Percentiles rank a stretch among this genome's conserved stretches.
Conservation (phyloP, 2,113 vertebrate genomes). For the Carettochelys insculpta region DNA sequence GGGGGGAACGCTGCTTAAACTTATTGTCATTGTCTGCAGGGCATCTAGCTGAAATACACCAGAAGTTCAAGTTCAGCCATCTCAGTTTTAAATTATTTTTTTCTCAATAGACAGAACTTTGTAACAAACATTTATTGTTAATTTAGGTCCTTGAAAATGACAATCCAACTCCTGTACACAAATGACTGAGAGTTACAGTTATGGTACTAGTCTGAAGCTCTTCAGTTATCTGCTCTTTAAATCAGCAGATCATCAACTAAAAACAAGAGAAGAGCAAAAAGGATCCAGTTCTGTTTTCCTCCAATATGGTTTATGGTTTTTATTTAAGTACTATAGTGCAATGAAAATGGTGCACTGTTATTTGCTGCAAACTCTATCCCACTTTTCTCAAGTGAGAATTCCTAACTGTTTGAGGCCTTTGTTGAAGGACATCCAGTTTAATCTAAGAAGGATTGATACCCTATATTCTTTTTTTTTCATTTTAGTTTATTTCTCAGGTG, state of each 20-base stretch:
- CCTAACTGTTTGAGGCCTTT: background rate
- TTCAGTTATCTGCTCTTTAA: background rate
- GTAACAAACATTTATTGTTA: background rate
- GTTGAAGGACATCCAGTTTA: background rate
- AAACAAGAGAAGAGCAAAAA: background rate
- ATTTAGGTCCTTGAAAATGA: background rate
- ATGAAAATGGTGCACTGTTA: background rate
- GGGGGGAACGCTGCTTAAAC: too few species aligned
- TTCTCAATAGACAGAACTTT: background rate
- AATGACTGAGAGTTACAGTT: background rate
- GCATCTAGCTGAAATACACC: background rate
- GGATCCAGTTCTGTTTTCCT: background rate
- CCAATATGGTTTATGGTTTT: background rate
- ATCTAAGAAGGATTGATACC: background rate
- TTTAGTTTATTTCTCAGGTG: conserved; percentile 2
- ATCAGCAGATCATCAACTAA: background rate
- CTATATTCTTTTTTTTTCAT: background rate
- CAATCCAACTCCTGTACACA: background rate
- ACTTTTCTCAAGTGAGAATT: background rate
- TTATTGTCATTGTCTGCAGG: background rate
- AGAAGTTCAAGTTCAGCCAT: background rate
- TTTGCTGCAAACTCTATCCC: background rate
- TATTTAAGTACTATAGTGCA: background rate
- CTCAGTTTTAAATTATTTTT: background rate
- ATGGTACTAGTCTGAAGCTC: accelerated